Percentiles rank a stretch among this genome's conserved stretches.
These are phyloP conservation scores for Hydraecia micacea DNA, from an alignment of 2,888 invertebrate genomes.

Conservation along the genomic window DNA sequence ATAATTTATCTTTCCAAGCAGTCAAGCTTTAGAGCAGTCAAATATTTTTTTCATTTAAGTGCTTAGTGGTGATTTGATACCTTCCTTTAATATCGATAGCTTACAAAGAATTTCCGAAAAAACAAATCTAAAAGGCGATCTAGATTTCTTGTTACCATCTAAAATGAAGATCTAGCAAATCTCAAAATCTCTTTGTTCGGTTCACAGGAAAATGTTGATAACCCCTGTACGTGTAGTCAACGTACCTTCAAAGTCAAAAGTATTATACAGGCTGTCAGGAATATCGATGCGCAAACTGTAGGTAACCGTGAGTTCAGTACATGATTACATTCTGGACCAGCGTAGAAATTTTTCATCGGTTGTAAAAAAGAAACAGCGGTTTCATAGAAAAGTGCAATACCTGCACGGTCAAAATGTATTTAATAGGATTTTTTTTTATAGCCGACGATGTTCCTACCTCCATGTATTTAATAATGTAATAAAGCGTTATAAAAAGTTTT, in stretches of 20 bases:
- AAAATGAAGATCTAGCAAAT: background rate
- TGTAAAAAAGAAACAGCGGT: no score
- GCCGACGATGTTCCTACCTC: no score
- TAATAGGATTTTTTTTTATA: no score
- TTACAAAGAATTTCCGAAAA: constrained; percentile 10
- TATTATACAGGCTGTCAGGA: background rate
- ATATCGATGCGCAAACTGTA: background rate
- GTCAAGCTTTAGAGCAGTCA: background rate
- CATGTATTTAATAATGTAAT: no score
- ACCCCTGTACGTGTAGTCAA: background rate
- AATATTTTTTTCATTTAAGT: background rate
- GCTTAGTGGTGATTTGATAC: background rate
- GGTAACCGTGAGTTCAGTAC: no score
- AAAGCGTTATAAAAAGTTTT: no score
- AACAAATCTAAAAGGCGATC: background rate
- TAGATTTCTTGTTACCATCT: constrained; percentile 1
- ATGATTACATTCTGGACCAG: no score
- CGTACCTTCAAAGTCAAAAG: background rate
- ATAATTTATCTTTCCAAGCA: background rate
- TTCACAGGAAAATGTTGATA: background rate
- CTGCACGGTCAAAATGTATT: no score
- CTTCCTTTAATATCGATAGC: background rate
- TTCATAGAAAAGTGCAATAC: no score
- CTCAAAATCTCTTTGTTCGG: background rate
- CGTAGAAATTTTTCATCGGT: no score